Conservation (phyloP, 64 coral and sea anemone species). For the Anthopleura sola region DNA sequence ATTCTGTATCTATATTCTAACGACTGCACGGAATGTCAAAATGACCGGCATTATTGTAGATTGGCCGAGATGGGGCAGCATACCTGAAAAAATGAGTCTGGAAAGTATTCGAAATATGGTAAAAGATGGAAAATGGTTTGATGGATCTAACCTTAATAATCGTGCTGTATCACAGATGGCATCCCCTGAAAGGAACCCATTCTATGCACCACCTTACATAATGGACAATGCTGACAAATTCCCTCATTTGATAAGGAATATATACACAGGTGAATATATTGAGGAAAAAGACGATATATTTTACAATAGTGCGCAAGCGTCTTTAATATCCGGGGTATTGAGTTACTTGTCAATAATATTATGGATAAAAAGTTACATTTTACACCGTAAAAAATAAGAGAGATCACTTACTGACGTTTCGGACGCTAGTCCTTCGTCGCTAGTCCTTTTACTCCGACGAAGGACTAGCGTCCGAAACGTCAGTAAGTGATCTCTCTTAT, state of each 20-base stretch:
- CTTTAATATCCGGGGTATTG: not conserved
- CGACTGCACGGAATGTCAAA: too few species aligned
- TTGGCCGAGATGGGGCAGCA: not conserved
- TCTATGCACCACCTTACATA: slow-evolving; percentile 21
- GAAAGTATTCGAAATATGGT: not conserved
- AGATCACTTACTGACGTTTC: too few species aligned
- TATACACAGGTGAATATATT: not conserved
- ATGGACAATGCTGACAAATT: slow-evolving; percentile 12
- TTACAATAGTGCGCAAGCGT: not conserved
- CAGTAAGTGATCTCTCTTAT: too few species aligned
- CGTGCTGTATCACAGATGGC: not conserved
- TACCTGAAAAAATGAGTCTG: slow-evolving; percentile 18
- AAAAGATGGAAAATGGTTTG: slow-evolving; percentile 24
- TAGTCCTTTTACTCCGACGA: too few species aligned
- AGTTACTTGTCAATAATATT: not conserved
- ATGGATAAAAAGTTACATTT: too few species aligned
- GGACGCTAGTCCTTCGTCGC: too few species aligned
- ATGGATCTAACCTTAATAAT: slow-evolving; percentile 12
- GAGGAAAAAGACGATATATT: not conserved
- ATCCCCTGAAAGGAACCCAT: not conserved
- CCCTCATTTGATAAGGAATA: not conserved
- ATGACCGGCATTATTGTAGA: too few species aligned
- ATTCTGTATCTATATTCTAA: too few species aligned
- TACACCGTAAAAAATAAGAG: too few species aligned
- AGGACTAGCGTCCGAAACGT: too few species aligned